Conservation (phyloP, 2,113 vertebrate species). For the Eclectus roratus region DNA sequence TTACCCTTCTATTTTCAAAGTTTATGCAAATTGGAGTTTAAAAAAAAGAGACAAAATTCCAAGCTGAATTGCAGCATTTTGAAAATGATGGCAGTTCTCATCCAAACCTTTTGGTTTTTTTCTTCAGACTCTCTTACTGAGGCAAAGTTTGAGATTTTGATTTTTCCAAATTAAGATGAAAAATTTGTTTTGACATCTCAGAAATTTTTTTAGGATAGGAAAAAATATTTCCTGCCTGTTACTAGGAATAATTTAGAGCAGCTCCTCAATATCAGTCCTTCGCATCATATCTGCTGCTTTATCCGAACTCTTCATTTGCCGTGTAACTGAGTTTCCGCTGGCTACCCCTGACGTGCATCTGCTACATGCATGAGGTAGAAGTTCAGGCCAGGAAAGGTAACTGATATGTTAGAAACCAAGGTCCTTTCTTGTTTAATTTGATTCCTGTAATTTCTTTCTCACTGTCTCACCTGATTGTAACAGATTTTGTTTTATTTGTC, state of each 20-base stretch:
- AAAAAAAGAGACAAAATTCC: background rate
- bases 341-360: background rate
- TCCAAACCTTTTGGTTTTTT: rapidly evolving
- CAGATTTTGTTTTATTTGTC: conserved; percentile 19
- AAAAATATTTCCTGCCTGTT: background rate
- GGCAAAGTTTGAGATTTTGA: background rate
- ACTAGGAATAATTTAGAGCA: background rate
- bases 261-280: background rate
- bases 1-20: background rate
- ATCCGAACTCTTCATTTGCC: background rate
- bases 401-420: background rate
- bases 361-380: background rate
- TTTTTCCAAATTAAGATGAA: background rate
- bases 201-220: background rate
- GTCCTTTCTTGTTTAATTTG: background rate
- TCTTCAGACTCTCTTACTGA: background rate
- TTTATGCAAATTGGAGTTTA: background rate
- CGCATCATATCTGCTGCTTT: background rate
- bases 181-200: background rate
- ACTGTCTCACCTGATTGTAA: conserved; percentile 16
- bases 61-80: background rate
- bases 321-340: background rate
- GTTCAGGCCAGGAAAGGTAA: background rate
- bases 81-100: background rate
- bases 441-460: background rate